Evolutionary conservation across 2,797 vertebrate species (phyloP).

Genomic region (Hozukius guyotensis): DNA sequence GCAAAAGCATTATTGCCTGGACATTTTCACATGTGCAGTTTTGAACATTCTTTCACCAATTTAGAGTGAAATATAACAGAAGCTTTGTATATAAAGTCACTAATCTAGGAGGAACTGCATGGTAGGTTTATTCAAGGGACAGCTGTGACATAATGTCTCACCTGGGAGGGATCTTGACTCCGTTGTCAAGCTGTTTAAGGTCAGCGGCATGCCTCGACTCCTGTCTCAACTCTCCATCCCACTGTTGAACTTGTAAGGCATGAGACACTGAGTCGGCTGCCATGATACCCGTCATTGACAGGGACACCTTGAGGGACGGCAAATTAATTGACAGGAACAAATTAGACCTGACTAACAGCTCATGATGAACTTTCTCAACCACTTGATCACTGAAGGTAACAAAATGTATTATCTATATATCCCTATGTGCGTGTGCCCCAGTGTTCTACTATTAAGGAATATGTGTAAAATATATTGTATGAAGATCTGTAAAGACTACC

Average conservation of each 20-base stretch:
- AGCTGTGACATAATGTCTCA: constrained; percentile 69
- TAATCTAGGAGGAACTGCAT: background rate
- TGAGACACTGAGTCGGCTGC: constrained; percentile 96
- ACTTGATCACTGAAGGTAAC: background rate
- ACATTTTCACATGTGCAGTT: background rate
- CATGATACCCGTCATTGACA: constrained; percentile 91
- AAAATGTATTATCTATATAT: background rate
- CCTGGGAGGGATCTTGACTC: constrained; percentile 96
- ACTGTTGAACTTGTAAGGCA: constrained; percentile 95
- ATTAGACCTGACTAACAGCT: background rate
- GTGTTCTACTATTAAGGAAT: background rate
- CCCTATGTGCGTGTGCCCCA: background rate
- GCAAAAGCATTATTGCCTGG: background rate
- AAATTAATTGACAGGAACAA: background rate
- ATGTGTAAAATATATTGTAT: background rate
- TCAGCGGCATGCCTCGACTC: constrained; percentile 92
- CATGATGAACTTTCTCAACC: background rate
- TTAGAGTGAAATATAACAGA: background rate
- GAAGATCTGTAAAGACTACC: background rate
- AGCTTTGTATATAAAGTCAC: background rate
- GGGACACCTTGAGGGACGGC: constrained; percentile 86
- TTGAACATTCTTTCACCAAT: background rate
- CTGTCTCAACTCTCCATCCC: constrained; percentile 97
- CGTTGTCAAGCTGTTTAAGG: constrained; percentile 95
- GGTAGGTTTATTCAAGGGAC: background rate